These are phyloP conservation scores for Unio pictorum DNA, from an alignment of 2,888 invertebrate species.

Conservation along the genomic window DNA sequence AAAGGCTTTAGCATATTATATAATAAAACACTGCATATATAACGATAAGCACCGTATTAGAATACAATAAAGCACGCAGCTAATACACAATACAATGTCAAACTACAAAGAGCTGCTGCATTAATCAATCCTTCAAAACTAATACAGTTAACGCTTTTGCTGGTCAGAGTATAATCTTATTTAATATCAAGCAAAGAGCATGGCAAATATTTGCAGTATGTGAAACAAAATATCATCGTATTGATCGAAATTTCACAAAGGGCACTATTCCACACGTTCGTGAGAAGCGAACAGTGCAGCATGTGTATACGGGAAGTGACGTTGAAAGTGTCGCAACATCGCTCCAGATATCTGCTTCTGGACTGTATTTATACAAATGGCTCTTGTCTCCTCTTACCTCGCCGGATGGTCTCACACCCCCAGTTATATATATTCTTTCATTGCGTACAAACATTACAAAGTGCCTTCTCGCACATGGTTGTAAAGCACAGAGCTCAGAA, in stretches of 20 bases:
- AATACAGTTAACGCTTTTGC: too few species aligned
- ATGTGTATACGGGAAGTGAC: conserved; percentile 22
- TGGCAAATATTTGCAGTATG: too few species aligned
- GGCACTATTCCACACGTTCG: conserved; percentile 29
- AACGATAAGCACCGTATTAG: too few species aligned
- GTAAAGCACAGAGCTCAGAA: conserved; percentile 21
- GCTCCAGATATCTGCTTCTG: conserved; percentile 26
- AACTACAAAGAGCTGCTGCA: too few species aligned
- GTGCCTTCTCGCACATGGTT: conserved; percentile 17
- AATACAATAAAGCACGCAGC: too few species aligned
- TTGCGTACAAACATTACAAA: conserved; percentile 33
- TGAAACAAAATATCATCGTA: too few species aligned
- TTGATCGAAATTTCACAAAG: conserved; percentile 6
- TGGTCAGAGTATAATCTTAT: too few species aligned
- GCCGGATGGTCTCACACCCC: conserved; percentile 16
- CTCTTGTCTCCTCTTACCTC: not conserved
- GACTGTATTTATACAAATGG: conserved; percentile 21
- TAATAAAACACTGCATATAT: too few species aligned
- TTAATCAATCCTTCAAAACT: too few species aligned
- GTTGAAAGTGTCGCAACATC: conserved; percentile 17
- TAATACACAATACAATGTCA: too few species aligned
- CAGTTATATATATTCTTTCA: conserved; percentile 32
- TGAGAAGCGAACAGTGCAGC: conserved; percentile 27
- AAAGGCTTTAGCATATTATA: too few species aligned
- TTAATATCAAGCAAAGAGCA: too few species aligned